Evolutionary conservation across 1,140 invertebrate species (phyloP), one percentile per base, ranked within the genome.

Genomic region (Polyergus mexicanus): DNA sequence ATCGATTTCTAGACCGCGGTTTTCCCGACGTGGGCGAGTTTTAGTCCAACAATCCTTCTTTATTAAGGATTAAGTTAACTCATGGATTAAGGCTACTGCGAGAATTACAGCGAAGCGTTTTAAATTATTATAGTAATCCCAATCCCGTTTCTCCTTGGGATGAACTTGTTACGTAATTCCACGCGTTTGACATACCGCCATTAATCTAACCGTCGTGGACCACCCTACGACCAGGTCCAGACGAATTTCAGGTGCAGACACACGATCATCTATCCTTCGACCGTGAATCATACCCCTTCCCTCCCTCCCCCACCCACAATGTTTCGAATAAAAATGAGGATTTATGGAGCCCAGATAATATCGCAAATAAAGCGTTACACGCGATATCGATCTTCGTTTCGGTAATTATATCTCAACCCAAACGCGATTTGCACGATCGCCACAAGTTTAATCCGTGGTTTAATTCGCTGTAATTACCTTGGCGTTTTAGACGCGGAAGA

Each of bases 91-190:
- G 60, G 60, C 25, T 77, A 51, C 75, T n/a, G 60, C 28, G 58
- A 62, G 60, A 77, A 80, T 80, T 68, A 80, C 44, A 56, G 47
- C 32, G 16, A 80, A 69, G 51, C 35, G 63, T 80, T 69, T 69
- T 80, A 80, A 80, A 80, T 80, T 41, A 65, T 51, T 58, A 11
- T 65, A 28, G 75, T 54, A 69, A 84, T 84, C 25, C n/a, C 28
- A 22, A 74, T 62, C 16, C 32, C 25, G 19, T 76, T 32, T 65
- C 65, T 54, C 56, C 80, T 56, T 58, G 80, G 69, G 66, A 89
- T 86, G 84, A 88, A 90, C 78, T 87, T 80, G 84, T 86, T 88
- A 69, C 72, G 71, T 69, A 83, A 76, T 76, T 38, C 25, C 63
- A 13, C 19, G 62, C 22, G 62, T 47, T 58, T 56, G 74, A 87